Evolutionary conservation across 1,140 invertebrate species (phyloP), one percentile per base, ranked within the genome.

Genomic region (Heliothis subflexa): DNA sequence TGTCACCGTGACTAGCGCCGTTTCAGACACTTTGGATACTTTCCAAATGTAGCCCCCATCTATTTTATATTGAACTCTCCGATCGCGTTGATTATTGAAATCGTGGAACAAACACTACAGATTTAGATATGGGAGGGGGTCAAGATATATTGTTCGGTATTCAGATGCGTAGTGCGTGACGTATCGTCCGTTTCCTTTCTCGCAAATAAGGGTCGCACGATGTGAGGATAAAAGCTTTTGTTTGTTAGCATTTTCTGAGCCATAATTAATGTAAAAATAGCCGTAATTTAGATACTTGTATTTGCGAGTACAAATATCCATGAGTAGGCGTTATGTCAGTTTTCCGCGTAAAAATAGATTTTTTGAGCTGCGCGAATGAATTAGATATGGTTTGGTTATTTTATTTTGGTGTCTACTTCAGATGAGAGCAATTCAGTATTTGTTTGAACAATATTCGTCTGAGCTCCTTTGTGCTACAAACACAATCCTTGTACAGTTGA

Each of bases 11-110:
- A 85, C 78, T 80, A 81, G 80, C 78, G 55, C 68, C 72, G 73
- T 85, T 85, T 79, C 71, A 75, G 84, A 83, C 79, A 86, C 79
- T 87, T 85, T 87, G 86, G 86, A 86, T 72, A 49, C 47, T 78
- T 78, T 84, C 86, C 86, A 87, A 87, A 81, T 85, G 77, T 81
- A 28, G 57, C 79, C 45, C 28, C 54, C 62, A 50, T 25, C 83
- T 78, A 83, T 61, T 49, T 55, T 62, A 79, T 62, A 25, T 50
- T 78, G 85, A 85, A 12, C 81, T 50, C 47, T 52, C 52, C 33
- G 33, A 64, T 79, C 54, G 73, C 45, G 73, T 75, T 75, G 73
- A 75, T 75, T 75, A 75, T 75, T 49, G 73, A 75, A 12, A 64
- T 49, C 14, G 14, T 52, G 2, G 49, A 16, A 50, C 45, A 33